Evolutionary conservation across 64 coral and sea anemone genomes (phyloP).

Genomic region (Porites australiensis): DNA sequence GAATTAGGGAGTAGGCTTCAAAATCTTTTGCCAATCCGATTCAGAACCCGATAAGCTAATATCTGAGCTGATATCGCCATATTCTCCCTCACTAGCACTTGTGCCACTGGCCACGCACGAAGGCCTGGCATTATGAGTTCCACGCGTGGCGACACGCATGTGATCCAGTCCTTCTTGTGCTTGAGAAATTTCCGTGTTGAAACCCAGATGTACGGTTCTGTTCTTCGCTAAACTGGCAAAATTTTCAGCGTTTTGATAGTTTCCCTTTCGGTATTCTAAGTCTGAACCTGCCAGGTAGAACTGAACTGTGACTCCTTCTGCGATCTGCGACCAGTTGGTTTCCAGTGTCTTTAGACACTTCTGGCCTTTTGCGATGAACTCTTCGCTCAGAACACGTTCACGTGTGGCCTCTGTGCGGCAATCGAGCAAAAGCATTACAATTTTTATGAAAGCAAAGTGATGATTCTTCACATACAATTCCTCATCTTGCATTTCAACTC

Average conservation of each 20-base stretch:
- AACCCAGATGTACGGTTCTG: neutral
- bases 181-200: conserved; percentile 48
- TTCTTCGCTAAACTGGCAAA: neutral
- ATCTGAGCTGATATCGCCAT: conserved; percentile 19
- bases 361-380: conserved; percentile 13
- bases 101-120: neutral
- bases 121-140: neutral
- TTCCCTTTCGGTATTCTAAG: conserved; percentile 10
- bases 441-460: conserved; percentile 52
- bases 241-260: neutral
- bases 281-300: conserved; percentile 28
- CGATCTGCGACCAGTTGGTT: neutral
- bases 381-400: conserved; percentile 9
- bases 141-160: neutral
- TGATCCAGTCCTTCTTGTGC: conserved; percentile 26
- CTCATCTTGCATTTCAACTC: neutral
- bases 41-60: neutral
- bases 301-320: conserved; percentile 19
- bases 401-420: conserved; percentile 40
- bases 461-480: conserved; percentile 27
- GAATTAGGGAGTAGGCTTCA: neutral
- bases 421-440: conserved; percentile 39
- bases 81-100: neutral
- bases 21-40: neutral
- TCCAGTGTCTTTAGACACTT: conserved; percentile 11